phyloP scores from a whole-genome alignment of 2,113 vertebrate genomes.

The Mixornis gularis region DNA sequence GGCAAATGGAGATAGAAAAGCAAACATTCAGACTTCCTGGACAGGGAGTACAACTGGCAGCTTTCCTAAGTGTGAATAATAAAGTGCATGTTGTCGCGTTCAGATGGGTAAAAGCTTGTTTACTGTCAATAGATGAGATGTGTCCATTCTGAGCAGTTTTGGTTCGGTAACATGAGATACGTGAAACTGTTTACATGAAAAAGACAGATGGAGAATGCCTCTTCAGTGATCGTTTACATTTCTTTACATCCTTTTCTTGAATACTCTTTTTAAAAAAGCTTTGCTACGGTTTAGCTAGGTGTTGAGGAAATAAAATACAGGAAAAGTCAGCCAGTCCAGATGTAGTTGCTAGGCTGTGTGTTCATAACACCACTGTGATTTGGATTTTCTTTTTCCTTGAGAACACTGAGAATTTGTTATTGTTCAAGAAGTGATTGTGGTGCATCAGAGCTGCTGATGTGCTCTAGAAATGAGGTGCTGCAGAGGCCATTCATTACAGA shows the following conservation, averaged over 20 bases:
- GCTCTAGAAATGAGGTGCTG: not conserved
- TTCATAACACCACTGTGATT: not conserved
- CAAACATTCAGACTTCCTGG: constrained; percentile 77
- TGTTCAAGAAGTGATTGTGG: not conserved
- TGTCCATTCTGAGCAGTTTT: constrained; percentile 27
- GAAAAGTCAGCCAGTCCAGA: not conserved
- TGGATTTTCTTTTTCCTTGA: not conserved
- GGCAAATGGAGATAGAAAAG: constrained; percentile 72
- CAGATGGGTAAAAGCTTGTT: constrained; percentile 49
- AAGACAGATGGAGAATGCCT: not conserved
- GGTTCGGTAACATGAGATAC: not conserved
- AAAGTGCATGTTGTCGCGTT: constrained; percentile 53
- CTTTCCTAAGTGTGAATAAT: constrained; percentile 69
- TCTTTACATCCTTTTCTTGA: not conserved
- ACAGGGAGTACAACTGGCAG: constrained; percentile 68
- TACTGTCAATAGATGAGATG: constrained; percentile 29
- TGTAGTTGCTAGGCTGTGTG: not conserved
- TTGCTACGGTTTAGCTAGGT: not conserved
- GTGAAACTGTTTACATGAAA: not conserved
- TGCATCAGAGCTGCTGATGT: not conserved
- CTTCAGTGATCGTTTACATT: not conserved
- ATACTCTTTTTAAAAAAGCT: not conserved
- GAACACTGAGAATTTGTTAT: not conserved
- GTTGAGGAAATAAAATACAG: not conserved
- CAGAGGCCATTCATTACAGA: not conserved